Base-by-base conservation (phyloP, 2,888 invertebrate genomes). In the Phalera bucephala region DNA sequence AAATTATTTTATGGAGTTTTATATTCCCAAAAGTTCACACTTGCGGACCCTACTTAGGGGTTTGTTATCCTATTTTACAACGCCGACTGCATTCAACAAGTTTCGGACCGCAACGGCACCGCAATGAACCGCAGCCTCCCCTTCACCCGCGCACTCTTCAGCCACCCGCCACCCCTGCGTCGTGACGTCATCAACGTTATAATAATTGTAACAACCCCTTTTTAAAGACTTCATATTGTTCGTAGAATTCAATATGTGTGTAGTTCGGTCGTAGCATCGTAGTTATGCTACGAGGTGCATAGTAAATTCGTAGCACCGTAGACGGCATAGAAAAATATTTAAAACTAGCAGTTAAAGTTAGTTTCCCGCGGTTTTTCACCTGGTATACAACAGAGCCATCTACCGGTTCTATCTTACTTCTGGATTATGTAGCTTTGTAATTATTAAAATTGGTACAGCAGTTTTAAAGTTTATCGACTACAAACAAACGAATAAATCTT, bases 81-180 rank as follows among this genome's bases (percentile, higher is more conserved):
- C 31, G 15, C 40, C 23, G 42, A 46, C 40, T 43, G 49, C 56
- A 56, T 59, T 62, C 60, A 61, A 61, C 59, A 62, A 61, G 63
- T 61, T 53, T 35, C n/a, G 31, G 26, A 43, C 47, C 43, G 31
- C 45, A 44, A 31, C 11, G 9, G 30, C 22, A 41, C 47, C 43
- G 33, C 48, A 42, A 31, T 26, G 30, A 36, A 42, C 42, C 42
- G 33, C 39, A 39, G 20, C 35, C 26, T 17, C 10, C 28, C 34
- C 38, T 36, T 17, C 7, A 5, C 11, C 31, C 38, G 33, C 40
- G 31, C 10, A 12, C 20, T 9, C 29, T 10, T 29, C 13, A 8
- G 4, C 27, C 36, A 22, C 26, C 33, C 13, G 9, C 23, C 20
- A 17, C 44, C 14, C 6, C 11, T 14, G 46, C 17, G 28, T 20